phyloP scores from a whole-genome alignment of 2,797 vertebrate species.

The Bradypodion pumilum region DNA sequence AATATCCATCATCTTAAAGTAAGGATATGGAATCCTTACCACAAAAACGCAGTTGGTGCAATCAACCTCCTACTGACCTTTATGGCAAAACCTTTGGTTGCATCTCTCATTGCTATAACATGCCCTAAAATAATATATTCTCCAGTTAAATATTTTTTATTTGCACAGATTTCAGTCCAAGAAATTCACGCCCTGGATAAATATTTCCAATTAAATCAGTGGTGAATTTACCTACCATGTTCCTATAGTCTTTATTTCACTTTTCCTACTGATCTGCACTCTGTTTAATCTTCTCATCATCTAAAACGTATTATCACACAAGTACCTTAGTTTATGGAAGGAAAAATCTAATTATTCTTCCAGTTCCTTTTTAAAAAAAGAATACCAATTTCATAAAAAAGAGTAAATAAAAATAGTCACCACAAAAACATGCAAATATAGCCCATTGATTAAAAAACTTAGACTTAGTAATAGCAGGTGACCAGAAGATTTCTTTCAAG shows the following conservation, averaged over 20 bases:
- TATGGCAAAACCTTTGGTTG: neutral
- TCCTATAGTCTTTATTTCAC: conserved; percentile 14
- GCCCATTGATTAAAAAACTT: conserved; percentile 37
- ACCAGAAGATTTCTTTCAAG: conserved; percentile 18
- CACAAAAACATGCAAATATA: conserved; percentile 37
- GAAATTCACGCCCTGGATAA: neutral
- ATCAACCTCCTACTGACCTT: conserved; percentile 3
- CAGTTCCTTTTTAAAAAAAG: neutral
- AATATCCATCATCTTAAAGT: accelerated
- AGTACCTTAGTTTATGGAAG: neutral
- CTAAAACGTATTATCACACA: neutral
- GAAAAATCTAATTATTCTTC: conserved; percentile 2
- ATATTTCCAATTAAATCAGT: neutral
- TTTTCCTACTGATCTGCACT: neutral
- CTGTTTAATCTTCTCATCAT: no score
- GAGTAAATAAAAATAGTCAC: neutral
- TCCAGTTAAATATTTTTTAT: neutral
- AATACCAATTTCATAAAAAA: conserved; percentile 8
- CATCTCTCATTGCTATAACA: neutral
- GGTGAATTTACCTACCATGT: neutral
- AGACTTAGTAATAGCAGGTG: neutral
- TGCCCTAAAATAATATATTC: neutral
- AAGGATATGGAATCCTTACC: conserved; percentile 13
- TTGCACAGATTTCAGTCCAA: neutral
- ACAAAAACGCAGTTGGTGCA: conserved; percentile 22